phyloP scores from a whole-genome alignment of 1,140 invertebrate genomes.

The Matsumurasca onukii region DNA sequence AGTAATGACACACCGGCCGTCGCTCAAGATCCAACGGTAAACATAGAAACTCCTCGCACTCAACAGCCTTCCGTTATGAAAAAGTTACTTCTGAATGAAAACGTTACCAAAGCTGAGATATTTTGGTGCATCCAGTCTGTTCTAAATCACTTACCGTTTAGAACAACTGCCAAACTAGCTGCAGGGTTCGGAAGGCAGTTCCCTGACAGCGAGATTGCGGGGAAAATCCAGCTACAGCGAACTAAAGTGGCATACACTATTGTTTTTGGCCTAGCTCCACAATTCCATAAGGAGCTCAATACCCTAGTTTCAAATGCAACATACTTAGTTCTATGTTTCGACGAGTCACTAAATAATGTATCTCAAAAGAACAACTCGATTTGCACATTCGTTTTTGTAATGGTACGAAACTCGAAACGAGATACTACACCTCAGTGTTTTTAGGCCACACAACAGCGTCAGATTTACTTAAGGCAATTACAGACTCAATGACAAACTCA shows the following conservation, averaged over 20 bases:
- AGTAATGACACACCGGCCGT: too few species aligned
- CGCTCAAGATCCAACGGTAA: too few species aligned
- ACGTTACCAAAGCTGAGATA: conserved; percentile 13
- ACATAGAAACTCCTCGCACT: too few species aligned
- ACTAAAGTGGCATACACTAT: background rate
- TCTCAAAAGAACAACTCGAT: conserved; percentile 34
- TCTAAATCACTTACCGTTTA: background rate
- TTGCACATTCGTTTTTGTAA: conserved; percentile 35
- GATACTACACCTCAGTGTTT: conserved; percentile 38
- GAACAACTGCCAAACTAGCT: background rate
- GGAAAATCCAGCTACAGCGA: conserved; percentile 2
- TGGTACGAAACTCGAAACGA: conserved; percentile 30
- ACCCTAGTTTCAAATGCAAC: background rate
- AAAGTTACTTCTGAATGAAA: background rate
- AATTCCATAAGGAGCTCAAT: background rate
- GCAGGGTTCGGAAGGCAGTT: background rate
- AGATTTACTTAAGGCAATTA: conserved; percentile 34
- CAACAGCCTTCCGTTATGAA: too few species aligned
- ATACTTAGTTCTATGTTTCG: conserved; percentile 36
- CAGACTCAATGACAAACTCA: conserved; percentile 6
- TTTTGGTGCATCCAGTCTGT: background rate
- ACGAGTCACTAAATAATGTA: conserved; percentile 39
- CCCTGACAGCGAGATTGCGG: background rate
- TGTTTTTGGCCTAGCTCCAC: background rate
- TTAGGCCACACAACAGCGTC: conserved; percentile 29